Evolutionary conservation across 2,113 vertebrate genomes (phyloP).

Genomic region (Stigmatopora nigra): DNA sequence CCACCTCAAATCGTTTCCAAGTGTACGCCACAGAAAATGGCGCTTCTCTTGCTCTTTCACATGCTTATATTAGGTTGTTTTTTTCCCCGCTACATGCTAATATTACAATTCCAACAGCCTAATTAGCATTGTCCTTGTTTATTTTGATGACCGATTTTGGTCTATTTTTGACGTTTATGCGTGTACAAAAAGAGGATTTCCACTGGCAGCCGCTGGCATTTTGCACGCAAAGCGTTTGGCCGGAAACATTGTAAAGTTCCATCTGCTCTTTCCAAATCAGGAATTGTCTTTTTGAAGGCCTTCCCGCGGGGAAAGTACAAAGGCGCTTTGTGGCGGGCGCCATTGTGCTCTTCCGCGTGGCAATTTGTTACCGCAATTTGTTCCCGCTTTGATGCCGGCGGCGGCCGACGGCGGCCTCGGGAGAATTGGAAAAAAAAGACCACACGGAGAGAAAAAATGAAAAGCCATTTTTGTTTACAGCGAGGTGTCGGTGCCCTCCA

Average conservation of each 20-base stretch:
- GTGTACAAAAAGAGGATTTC: too few relatives aligned
- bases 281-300: slow-evolving; percentile 30
- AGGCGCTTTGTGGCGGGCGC: slow-evolving; percentile 39
- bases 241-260: slow-evolving; percentile 43
- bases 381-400: slow-evolving; percentile 35
- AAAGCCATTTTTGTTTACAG: slow-evolving; percentile 58
- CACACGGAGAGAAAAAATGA: neutral
- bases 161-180: too few relatives aligned
- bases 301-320: slow-evolving; percentile 39
- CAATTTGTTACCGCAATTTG: slow-evolving; percentile 42
- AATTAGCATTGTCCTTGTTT: too few relatives aligned
- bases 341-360: slow-evolving; percentile 29
- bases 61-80: too few relatives aligned
- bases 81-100: too few relatives aligned
- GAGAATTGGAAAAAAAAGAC: slow-evolving; percentile 25
- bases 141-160: too few relatives aligned
- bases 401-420: slow-evolving; percentile 2
- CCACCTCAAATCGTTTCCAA: too few relatives aligned
- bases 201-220: neutral
- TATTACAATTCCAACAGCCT: too few relatives aligned
- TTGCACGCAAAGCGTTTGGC: slow-evolving; percentile 31
- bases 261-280: slow-evolving; percentile 6
- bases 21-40: too few relatives aligned
- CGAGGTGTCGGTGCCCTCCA: slow-evolving; percentile 82
- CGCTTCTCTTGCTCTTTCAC: too few relatives aligned